Conservation (phyloP, 2,797 vertebrate species). For the Lepilemur septentrionalis region DNA sequence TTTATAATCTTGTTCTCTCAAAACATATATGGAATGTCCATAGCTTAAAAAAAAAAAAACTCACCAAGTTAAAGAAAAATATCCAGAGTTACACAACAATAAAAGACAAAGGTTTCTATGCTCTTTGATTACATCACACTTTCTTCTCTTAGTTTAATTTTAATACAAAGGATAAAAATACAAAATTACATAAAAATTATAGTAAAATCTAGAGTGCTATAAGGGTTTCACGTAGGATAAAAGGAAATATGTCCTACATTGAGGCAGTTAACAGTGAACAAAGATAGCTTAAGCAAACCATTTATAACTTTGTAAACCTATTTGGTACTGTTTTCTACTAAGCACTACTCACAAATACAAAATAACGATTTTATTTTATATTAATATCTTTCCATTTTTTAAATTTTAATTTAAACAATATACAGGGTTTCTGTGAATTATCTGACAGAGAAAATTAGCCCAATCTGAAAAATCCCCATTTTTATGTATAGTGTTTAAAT, state of each 20-base stretch:
- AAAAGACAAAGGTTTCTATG: not conserved
- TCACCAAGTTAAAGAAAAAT: not conserved
- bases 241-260: not conserved
- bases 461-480: not conserved
- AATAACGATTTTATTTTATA: not conserved
- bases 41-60: not conserved
- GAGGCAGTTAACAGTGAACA: not conserved
- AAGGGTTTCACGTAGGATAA: not conserved
- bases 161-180: not conserved
- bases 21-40: not conserved
- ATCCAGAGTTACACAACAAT: not conserved
- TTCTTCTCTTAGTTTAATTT: not conserved
- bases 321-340: not conserved
- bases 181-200: not conserved
- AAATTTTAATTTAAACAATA: not conserved
- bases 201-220: not conserved
- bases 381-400: not conserved
- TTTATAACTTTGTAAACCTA: not conserved
- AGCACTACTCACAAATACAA: not conserved
- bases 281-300: not conserved
- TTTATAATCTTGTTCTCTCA: not conserved
- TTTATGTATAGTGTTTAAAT: not conserved
- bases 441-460: not conserved
- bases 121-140: not conserved
- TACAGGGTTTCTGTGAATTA: not conserved